Evolutionary conservation across 2,888 invertebrate genomes (phyloP), one percentile per base, ranked within the genome.

Genomic region (Tinea pellionella): DNA sequence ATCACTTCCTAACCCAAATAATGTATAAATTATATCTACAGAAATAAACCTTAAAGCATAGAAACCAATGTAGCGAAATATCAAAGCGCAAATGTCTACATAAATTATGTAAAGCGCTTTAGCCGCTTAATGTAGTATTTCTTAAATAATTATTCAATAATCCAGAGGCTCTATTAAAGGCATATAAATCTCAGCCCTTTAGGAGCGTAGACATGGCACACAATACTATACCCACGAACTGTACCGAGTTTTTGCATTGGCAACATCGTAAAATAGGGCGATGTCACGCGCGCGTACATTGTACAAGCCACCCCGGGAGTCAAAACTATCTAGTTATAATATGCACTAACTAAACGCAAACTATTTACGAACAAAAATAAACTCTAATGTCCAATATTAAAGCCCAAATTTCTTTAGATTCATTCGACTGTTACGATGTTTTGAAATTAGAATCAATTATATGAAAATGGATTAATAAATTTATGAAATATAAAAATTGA

Each of bases 291-390:
- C 75, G 72, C 71, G 71, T 80, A 83, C 85, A 84, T 75, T 80
- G 83, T 81, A 79, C 80, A 77, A 83, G 78, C 83, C 84, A 85
- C 84, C 84, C 83, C 80, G 79, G 81, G 83, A 81, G 80, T 78
- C 78, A 79, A 77, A 80, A 80, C 80, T 81, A 82, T 80, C 78
- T 77, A 74, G 73, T 75, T 72, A 73, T 75, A 77, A 74, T 77
- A 72, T 64, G 66, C 67, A 65, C 58, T 61, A 63, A 63, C 61
- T 41, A 61, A 63, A 63, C 66, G 62, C 65, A 59, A 13, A 42
- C 15, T n/a, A 9, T 24, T 61, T 37, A 42, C 9, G 61, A 61
- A 7, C 15, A 41, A 12, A 67, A 64, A 32, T 63, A 60, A 61
- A 68, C 67, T 61, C 63, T 64, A 66, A 63, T 59, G 2, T 15